Percentiles rank a stretch among this genome's conserved stretches.
phyloP scores from a whole-genome alignment of 2,888 invertebrate genomes.

The Conchocele bisecta region DNA sequence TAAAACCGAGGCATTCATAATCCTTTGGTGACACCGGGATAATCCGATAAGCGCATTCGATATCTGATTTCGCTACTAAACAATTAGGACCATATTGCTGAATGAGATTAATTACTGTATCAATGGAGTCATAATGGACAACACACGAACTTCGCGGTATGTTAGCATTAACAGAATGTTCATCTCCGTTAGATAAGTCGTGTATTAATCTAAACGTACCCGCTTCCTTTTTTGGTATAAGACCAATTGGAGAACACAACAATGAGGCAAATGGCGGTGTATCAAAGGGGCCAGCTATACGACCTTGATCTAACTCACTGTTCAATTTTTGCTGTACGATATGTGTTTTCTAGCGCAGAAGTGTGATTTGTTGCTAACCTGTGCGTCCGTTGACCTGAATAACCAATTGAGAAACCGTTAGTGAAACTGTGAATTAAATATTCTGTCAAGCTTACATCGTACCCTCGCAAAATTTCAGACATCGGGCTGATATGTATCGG shows the following conservation, averaged over 20 bases:
- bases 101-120: conserved; percentile 16
- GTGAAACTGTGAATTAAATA: too few species aligned
- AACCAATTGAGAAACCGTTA: too few species aligned
- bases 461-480: too few species aligned
- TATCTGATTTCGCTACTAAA: conserved; percentile 22
- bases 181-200: conserved; percentile 37
- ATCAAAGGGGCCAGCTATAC: conserved; percentile 29
- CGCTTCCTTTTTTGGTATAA: conserved; percentile 35
- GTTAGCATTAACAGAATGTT: conserved; percentile 35
- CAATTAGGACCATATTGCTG: conserved; percentile 2
- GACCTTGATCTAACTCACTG: conserved; percentile 7
- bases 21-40: conserved; percentile 10
- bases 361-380: too few species aligned
- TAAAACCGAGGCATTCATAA: conserved; percentile 18
- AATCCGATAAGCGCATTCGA: conserved; percentile 17
- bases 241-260: conserved; percentile 35
- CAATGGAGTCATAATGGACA: conserved; percentile 30
- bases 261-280: conserved; percentile 12
- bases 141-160: conserved; percentile 23
- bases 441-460: too few species aligned
- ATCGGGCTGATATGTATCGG: too few species aligned
- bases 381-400: too few species aligned
- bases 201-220: conserved; percentile 44
- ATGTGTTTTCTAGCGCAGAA: not conserved
- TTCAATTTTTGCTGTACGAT: conserved; percentile 10